These are phyloP conservation scores for Limnephilus rhombicus DNA, from an alignment of 2,888 invertebrate genomes.

Conservation along the genomic window DNA sequence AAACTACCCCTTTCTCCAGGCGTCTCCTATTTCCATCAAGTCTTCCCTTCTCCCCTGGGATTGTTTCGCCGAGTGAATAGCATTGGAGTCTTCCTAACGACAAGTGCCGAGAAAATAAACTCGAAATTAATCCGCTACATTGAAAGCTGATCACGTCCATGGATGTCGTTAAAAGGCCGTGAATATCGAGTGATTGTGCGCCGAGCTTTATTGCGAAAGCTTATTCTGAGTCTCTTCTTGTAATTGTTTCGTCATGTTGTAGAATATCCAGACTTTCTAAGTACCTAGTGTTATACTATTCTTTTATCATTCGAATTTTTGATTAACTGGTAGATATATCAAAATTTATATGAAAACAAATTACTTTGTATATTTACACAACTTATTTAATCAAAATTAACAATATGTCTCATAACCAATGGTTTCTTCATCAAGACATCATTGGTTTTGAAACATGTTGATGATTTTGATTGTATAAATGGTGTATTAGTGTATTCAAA, in stretches of 20 bases:
- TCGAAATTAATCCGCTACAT: slow-evolving; percentile 64
- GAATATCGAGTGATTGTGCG: slow-evolving; percentile 54
- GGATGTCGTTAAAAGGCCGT: slow-evolving; percentile 60
- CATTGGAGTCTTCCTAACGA: slow-evolving; percentile 45
- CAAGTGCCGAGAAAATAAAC: slow-evolving; percentile 55
- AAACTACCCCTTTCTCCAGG: slow-evolving; percentile 19
- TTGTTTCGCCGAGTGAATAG: slow-evolving; percentile 54
- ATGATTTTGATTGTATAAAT: too few relatives aligned
- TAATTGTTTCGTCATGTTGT: background rate
- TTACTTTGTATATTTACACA: too few relatives aligned
- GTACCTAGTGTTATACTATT: background rate
- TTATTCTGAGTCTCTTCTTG: background rate
- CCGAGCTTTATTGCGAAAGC: slow-evolving; percentile 21
- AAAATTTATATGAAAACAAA: too few relatives aligned
- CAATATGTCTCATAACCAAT: too few relatives aligned
- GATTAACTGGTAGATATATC: too few relatives aligned
- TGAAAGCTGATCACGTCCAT: slow-evolving; percentile 66
- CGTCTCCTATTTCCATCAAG: slow-evolving; percentile 27
- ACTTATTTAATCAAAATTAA: too few relatives aligned
- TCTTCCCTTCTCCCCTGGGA: slow-evolving; percentile 54
- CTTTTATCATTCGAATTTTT: background rate
- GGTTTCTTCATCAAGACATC: too few relatives aligned
- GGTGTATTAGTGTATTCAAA: too few relatives aligned
- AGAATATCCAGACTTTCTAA: background rate
- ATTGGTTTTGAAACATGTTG: too few relatives aligned